Conservation (phyloP, 2,888 invertebrate species). For the Polydesmus complanatus region DNA sequence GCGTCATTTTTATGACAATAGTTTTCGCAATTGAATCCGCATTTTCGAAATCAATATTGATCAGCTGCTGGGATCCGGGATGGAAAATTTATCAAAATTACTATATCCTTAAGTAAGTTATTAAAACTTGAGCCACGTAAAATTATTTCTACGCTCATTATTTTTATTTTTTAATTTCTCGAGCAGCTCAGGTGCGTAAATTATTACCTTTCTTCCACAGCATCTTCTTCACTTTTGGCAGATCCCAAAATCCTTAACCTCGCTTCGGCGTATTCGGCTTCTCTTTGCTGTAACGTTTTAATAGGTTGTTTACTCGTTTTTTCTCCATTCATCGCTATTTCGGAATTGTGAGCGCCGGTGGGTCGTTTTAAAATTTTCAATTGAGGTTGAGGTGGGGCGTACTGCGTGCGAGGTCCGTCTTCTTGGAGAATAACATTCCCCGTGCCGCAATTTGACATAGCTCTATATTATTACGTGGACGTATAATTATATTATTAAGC, state of each 20-base stretch:
- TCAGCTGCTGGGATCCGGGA: no score
- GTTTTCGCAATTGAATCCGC: no score
- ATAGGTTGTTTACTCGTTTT: constrained; percentile 28
- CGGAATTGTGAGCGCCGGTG: constrained; percentile 29
- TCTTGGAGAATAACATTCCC: constrained; percentile 31
- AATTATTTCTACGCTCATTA: no score
- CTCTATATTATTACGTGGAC: background rate
- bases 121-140: no score
- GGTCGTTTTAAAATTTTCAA: constrained; percentile 71
- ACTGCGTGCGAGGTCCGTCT: constrained; percentile 64
- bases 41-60: no score
- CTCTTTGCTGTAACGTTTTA: constrained; percentile 48
- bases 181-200: no score
- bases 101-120: no score
- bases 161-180: no score
- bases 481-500: background rate
- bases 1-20: no score
- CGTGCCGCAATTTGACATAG: background rate
- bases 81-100: background rate
- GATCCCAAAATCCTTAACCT: constrained; percentile 78
- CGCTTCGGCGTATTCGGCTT: constrained; percentile 87
- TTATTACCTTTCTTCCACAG: constrained; percentile 18
- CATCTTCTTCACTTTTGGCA: constrained; percentile 36
- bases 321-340: constrained; percentile 18
- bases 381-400: constrained; percentile 61